Percentiles rank a stretch among this genome's conserved stretches.
Conservation (phyloP, 2,113 vertebrate species). For the Chamaetylas fuelleborni region DNA sequence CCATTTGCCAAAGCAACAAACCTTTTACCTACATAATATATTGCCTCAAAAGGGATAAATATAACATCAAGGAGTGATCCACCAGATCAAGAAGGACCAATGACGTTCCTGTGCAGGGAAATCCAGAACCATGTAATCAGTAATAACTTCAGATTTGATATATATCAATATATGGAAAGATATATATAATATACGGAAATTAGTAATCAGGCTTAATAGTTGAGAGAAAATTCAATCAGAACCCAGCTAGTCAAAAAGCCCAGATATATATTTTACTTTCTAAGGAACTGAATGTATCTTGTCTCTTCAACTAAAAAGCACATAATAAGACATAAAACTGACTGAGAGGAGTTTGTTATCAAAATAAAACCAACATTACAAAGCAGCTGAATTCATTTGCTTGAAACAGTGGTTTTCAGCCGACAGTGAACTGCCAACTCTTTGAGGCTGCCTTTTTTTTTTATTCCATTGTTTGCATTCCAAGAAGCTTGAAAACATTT, state of each 20-base stretch:
- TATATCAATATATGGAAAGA: neutral
- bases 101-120: neutral
- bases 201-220: neutral
- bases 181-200: neutral
- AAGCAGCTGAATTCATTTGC: conserved; percentile 32
- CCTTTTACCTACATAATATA: neutral
- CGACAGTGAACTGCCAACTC: neutral
- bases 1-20: neutral
- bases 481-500: conserved; percentile 54
- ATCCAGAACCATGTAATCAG: neutral
- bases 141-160: neutral
- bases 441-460: neutral
- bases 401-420: conserved; percentile 45
- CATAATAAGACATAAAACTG: neutral
- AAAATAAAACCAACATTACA: conserved; percentile 34
- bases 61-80: neutral
- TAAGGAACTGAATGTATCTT: neutral
- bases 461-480: conserved; percentile 47
- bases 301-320: neutral
- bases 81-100: neutral
- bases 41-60: neutral
- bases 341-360: conserved; percentile 35
- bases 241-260: neutral
- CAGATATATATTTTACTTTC: neutral
- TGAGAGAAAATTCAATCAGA: neutral